A percentile compares a stretch with the other conserved stretches of the same genome.
These are phyloP conservation scores for Papilio glaucus DNA, from an alignment of 1,140 invertebrate species.

Conservation along the genomic window DNA sequence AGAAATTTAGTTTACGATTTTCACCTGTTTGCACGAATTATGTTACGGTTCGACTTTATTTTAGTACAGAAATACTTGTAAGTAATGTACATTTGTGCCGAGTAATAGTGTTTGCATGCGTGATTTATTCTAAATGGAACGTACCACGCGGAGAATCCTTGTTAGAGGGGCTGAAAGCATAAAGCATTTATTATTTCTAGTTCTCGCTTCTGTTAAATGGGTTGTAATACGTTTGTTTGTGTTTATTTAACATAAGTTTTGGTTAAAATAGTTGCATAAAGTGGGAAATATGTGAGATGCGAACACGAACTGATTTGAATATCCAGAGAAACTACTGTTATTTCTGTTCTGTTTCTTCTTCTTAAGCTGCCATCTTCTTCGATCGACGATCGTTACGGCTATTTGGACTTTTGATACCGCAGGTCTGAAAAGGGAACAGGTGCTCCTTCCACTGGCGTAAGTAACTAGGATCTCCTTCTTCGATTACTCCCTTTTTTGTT, in stretches of 20 bases:
- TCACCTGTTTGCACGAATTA: not conserved
- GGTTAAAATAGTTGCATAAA: not conserved
- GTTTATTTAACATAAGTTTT: not conserved
- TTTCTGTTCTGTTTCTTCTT: too few species aligned
- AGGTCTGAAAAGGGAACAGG: too few species aligned
- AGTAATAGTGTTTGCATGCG: constrained; percentile 20
- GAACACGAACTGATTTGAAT: not conserved
- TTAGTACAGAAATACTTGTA: constrained; percentile 1
- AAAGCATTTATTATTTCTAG: constrained; percentile 27
- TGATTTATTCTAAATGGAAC: constrained; percentile 20
- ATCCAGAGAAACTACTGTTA: not conserved
- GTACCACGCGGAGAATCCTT: constrained; percentile 17
- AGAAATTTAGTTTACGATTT: not conserved
- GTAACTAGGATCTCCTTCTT: too few species aligned
- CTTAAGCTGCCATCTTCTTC: too few species aligned
- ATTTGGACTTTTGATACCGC: too few species aligned
- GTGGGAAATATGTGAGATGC: not conserved
- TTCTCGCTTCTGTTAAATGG: not conserved
- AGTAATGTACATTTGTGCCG: constrained; percentile 20
- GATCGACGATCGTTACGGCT: too few species aligned
- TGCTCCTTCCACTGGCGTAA: too few species aligned
- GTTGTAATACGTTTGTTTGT: not conserved
- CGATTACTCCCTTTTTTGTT: too few species aligned
- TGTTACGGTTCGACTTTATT: not conserved
- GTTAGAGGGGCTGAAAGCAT: constrained; percentile 21